phyloP scores from a whole-genome alignment of 2,113 vertebrate genomes.

The Mobula hypostoma region DNA sequence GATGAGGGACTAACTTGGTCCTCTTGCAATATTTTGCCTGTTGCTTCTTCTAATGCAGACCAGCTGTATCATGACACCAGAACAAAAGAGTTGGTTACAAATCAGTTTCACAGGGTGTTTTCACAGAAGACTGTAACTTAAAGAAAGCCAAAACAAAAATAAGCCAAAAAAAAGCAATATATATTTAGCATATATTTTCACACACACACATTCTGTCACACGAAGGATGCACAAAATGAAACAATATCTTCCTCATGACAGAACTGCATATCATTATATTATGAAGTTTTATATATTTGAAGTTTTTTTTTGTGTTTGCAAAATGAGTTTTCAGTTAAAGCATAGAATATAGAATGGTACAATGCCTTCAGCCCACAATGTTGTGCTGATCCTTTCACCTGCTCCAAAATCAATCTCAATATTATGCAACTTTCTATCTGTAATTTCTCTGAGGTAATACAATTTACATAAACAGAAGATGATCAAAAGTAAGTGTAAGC shows the following conservation, averaged over 20 bases:
- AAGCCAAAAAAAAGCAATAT: not conserved
- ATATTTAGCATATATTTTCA: not conserved
- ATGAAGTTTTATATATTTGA: not conserved
- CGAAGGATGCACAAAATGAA: not conserved
- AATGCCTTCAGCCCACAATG: too few species aligned
- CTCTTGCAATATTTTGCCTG: not conserved
- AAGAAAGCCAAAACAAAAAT: not conserved
- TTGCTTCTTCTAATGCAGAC: not conserved
- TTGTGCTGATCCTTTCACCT: too few species aligned
- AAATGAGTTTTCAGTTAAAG: not conserved
- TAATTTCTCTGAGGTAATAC: not conserved
- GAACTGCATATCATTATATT: not conserved
- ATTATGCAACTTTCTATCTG: not conserved
- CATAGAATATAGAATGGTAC: too few species aligned
- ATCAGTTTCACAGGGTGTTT: not conserved
- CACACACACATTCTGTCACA: not conserved
- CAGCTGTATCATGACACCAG: constrained; percentile 39
- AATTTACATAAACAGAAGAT: not conserved
- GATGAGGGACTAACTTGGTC: not conserved
- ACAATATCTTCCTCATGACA: not conserved
- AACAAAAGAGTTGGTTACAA: not conserved
- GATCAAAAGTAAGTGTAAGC: not conserved
- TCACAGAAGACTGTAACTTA: not conserved
- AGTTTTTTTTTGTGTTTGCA: not conserved
- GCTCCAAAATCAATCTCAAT: too few species aligned